A percentile compares a stretch with the other conserved stretches of the same genome.
These are phyloP conservation scores for Rhyacichthys aspro DNA, from an alignment of 2,797 vertebrate genomes.

Conservation along the genomic window DNA sequence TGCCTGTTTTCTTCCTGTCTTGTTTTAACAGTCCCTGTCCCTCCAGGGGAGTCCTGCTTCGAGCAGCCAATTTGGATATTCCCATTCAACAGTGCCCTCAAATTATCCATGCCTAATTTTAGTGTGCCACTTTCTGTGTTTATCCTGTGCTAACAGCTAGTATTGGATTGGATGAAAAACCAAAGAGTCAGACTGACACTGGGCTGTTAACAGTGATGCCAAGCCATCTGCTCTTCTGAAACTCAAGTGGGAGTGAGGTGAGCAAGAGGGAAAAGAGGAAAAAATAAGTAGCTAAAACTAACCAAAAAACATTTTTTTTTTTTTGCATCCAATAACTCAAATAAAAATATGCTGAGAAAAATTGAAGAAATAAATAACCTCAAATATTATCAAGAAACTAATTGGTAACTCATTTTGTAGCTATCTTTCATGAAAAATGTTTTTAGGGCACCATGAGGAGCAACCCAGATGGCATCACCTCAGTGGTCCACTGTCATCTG, in stretches of 20 bases:
- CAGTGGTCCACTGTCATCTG: conserved; percentile 48
- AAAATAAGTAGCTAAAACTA: conserved; percentile 11
- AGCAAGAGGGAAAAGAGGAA: conserved; percentile 32
- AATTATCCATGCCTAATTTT: conserved; percentile 70
- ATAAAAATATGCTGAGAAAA: conserved; percentile 19
- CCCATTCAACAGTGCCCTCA: conserved; percentile 55
- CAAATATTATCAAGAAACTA: background rate
- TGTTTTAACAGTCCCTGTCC: conserved; percentile 69
- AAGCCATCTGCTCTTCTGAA: conserved; percentile 77
- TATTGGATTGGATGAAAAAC: conserved; percentile 69
- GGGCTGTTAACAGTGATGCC: conserved; percentile 72
- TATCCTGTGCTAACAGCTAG: conserved; percentile 66
- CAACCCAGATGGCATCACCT: conserved; percentile 64
- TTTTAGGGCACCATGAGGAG: conserved; percentile 33
- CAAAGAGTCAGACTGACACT: conserved; percentile 68
- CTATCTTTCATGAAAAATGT: conserved; percentile 19
- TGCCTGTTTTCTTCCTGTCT: conserved; percentile 71
- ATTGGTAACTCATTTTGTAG: background rate
- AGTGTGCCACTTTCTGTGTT: conserved; percentile 69
- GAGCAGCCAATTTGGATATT: conserved; percentile 62
- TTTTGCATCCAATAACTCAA: conserved; percentile 5
- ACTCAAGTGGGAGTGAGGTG: conserved; percentile 56
- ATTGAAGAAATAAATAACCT: background rate
- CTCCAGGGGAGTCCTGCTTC: conserved; percentile 56
- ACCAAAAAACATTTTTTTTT: conserved; percentile 26